Evolutionary conservation across 2,113 vertebrate species (phyloP).

Genomic region (Lophotis ruficrista): DNA sequence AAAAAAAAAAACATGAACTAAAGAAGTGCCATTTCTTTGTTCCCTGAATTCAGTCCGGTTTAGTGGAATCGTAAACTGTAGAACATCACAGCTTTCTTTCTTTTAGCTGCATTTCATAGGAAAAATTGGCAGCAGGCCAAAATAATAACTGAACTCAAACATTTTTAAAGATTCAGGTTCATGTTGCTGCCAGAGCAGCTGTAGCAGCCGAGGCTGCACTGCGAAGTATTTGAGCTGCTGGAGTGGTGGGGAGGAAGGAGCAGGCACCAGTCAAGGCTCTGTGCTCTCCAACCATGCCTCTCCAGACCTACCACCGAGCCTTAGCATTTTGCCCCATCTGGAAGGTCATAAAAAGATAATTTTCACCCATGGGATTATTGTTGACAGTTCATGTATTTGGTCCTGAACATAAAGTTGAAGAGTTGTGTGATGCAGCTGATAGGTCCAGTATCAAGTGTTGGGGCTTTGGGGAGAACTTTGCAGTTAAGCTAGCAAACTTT

Average conservation of each 20-base stretch:
- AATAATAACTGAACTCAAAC: background rate
- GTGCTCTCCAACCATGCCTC: background rate
- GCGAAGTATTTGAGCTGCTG: background rate
- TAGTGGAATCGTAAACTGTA: background rate
- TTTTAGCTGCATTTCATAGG: background rate
- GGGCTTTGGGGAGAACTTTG: background rate
- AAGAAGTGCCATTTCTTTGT: slow-evolving; percentile 10
- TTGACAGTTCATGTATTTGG: background rate
- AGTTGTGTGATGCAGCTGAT: background rate
- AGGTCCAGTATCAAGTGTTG: background rate
- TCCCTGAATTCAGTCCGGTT: background rate
- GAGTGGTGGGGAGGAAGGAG: background rate
- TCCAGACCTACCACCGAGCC: fast-evolving
- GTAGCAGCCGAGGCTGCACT: background rate
- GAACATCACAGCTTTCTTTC: background rate
- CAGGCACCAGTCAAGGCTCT: background rate
- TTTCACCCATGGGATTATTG: background rate
- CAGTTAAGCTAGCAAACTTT: background rate
- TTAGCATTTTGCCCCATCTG: background rate
- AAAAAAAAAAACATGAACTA: background rate
- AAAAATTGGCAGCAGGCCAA: background rate
- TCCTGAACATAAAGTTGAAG: background rate
- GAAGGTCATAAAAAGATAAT: background rate
- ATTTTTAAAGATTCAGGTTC: background rate
- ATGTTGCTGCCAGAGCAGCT: background rate